Percentiles rank a stretch among this genome's conserved stretches.
These are phyloP conservation scores for Gymnocheta viridis DNA, from an alignment of 2,888 invertebrate species.

Conservation along the genomic window DNA sequence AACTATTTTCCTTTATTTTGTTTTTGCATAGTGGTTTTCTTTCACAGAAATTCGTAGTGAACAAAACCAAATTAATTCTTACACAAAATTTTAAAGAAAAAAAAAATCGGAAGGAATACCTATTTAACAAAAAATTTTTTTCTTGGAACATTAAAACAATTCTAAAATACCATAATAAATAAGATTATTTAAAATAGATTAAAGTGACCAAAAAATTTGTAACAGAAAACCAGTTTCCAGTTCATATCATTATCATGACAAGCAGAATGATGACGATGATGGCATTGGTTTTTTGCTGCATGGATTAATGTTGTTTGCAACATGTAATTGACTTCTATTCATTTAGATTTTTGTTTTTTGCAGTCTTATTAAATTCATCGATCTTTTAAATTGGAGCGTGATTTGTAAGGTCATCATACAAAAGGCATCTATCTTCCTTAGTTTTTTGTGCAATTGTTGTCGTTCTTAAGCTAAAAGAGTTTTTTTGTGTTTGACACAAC, in stretches of 20 bases:
- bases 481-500: slow-evolving; percentile 62
- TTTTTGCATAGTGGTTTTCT: too few species aligned
- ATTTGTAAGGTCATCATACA: slow-evolving; percentile 81
- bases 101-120: too few species aligned
- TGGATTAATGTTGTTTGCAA: slow-evolving; percentile 44
- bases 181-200: background rate
- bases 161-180: too few species aligned
- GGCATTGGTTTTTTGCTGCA: background rate
- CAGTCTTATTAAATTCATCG: slow-evolving; percentile 62
- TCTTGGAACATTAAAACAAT: too few species aligned
- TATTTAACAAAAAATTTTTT: too few species aligned
- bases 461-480: slow-evolving; percentile 12
- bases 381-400: slow-evolving; percentile 75
- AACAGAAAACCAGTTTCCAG: slow-evolving; percentile 44
- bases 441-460: background rate
- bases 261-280: slow-evolving; percentile 18
- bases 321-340: slow-evolving; percentile 64
- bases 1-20: too few species aligned
- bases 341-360: background rate
- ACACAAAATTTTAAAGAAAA: too few species aligned
- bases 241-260: slow-evolving; percentile 58
- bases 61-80: too few species aligned
- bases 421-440: slow-evolving; percentile 69
- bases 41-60: too few species aligned
- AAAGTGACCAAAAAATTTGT: background rate